Evolutionary conservation across 2,797 vertebrate species (phyloP), one percentile per base, ranked within the genome.

Genomic region (Poecilia wingei): DNA sequence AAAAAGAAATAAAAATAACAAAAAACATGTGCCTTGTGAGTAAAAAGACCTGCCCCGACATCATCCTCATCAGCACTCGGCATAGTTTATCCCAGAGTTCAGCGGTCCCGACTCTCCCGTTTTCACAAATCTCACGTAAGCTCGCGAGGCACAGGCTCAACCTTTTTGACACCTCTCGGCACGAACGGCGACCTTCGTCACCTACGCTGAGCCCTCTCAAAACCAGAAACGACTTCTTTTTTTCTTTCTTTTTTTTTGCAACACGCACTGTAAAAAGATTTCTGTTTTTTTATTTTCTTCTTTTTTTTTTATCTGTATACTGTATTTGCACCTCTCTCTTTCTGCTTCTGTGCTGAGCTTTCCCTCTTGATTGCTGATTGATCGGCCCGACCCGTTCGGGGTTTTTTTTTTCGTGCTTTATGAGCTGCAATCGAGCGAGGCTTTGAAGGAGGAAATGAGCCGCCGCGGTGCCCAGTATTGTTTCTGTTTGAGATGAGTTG

Each of bases 11-110:
- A 41, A 41, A 41, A 41, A 41, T 41, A 51, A 22, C 6, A 20
- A 20, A 22, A 86, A 88, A 89, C 88, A 89, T 69, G 95, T 95
- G 95, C 95, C 95, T 95, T 95, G 94, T 92, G 93, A 92, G 88
- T 79, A 59, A 85, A 88, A 86, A 88, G 90, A 93, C 87, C 88
- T 89, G 86, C 84, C 88, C 71, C 89, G 83, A 84, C 74, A 82
- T 87, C 76, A 57, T 53, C 79, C 33, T 72, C 74, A 16, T 84
- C 75, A 16, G 83, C 89, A 85, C 85, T 86, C 72, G 89, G 90
- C 91, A 84, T 85, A 14, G 72, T 75, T 61, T n/a, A 57, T 71
- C 72, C 82, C 78, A 85, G 84, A 88, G 85, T 86, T 45, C 89
- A 79, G 74, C 72, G 81, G 84, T 80, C 90, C 79, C 84, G 53